A percentile compares a stretch with the other conserved stretches of the same genome.
phyloP scores from a whole-genome alignment of 2,113 vertebrate genomes.

The Myrmecophaga tridactyla region DNA sequence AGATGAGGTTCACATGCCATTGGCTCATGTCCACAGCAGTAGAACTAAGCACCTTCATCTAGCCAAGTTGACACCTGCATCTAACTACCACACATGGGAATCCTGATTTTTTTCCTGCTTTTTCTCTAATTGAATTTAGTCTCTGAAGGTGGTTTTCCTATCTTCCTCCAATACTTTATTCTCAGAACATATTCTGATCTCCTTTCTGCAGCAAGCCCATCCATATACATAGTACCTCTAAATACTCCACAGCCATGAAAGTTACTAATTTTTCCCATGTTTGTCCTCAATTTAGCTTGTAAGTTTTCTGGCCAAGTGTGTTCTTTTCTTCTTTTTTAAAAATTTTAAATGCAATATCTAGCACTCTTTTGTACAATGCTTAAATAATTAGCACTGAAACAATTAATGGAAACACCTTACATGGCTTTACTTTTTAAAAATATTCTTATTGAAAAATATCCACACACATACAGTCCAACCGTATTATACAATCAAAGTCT shows the following conservation, averaged over 20 bases:
- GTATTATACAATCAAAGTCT: no score
- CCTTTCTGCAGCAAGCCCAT: not conserved
- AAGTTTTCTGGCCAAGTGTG: not conserved
- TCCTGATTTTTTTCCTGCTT: not conserved
- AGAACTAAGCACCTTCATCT: no score
- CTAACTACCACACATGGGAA: no score
- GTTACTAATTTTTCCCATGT: not conserved
- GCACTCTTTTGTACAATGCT: not conserved
- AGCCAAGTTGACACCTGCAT: no score
- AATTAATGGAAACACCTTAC: not conserved
- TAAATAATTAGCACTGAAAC: not conserved
- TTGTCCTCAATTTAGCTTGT: not conserved
- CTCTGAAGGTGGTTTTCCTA: not conserved
- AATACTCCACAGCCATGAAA: not conserved
- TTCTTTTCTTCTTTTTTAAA: not conserved
- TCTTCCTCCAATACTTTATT: not conserved
- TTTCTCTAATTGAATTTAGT: constrained; percentile 7
- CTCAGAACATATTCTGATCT: not conserved
- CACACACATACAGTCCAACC: no score
- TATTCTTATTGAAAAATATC: no score
- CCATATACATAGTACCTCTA: not conserved
- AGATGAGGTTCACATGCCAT: no score
- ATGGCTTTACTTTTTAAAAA: not conserved
- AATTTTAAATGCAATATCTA: not conserved
- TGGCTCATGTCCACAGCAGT: no score